These are phyloP conservation scores for Eudyptes chrysolophus DNA, from an alignment of 2,113 vertebrate species.

Conservation along the genomic window DNA sequence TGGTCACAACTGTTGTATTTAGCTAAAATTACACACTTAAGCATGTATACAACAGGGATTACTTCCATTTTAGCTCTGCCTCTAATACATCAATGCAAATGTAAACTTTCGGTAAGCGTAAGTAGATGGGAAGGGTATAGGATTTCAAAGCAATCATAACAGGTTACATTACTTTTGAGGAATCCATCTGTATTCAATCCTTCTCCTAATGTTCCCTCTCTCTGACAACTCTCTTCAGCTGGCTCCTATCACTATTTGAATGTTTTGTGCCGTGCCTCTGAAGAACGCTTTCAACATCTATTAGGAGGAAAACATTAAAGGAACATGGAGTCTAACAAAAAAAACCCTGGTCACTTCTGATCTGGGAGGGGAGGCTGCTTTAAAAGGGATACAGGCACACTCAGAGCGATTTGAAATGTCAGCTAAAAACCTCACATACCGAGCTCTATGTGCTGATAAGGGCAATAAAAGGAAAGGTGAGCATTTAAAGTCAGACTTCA, in stretches of 20 bases:
- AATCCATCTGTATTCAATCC: constrained; percentile 71
- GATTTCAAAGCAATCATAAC: constrained; percentile 70
- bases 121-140: constrained; percentile 52
- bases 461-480: constrained; percentile 49
- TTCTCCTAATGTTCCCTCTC: constrained; percentile 54
- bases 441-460: constrained; percentile 31
- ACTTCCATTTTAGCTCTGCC: constrained; percentile 51
- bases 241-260: constrained; percentile 58
- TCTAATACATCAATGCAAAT: constrained; percentile 56
- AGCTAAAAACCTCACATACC: constrained; percentile 10
- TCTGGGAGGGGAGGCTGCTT: constrained; percentile 58
- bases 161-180: constrained; percentile 70
- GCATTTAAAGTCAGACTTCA: constrained; percentile 59
- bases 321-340: constrained; percentile 55
- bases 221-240: constrained; percentile 69
- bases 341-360: constrained; percentile 16
- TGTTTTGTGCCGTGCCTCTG: constrained; percentile 55
- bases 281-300: constrained; percentile 65
- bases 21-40: constrained; percentile 56
- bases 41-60: constrained; percentile 48
- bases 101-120: constrained; percentile 42
- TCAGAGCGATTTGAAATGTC: constrained; percentile 44
- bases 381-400: constrained; percentile 40
- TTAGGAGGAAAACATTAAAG: constrained; percentile 65
- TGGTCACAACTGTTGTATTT: constrained; percentile 26